Evolutionary conservation across 2,888 invertebrate genomes (phyloP).

Genomic region (Lepeophtheirus nordmannii): DNA sequence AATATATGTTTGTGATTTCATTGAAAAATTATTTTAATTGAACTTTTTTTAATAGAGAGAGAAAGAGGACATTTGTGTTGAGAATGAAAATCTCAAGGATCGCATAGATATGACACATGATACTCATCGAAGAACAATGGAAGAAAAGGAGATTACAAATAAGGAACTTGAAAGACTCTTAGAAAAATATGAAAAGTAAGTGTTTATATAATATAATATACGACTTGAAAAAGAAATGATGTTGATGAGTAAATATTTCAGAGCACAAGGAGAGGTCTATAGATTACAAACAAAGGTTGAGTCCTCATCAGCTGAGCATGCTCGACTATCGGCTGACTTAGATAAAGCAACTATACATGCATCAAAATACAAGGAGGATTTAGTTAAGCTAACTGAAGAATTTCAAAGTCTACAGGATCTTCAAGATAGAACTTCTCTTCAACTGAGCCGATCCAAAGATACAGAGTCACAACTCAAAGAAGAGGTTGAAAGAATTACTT

Average conservation of each 20-base stretch:
- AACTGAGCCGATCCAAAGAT: conserved; percentile 69
- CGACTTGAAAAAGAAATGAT: too few relatives aligned
- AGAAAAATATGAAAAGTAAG: conserved; percentile 46
- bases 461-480: conserved; percentile 73
- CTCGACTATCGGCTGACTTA: conserved; percentile 63
- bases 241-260: conserved; percentile 32
- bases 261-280: conserved; percentile 75
- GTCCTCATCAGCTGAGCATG: conserved; percentile 69
- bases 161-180: conserved; percentile 81
- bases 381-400: conserved; percentile 72
- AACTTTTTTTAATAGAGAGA: conserved; percentile 49
- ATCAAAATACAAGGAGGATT: conserved; percentile 65
- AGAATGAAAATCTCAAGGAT: conserved; percentile 70
- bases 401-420: conserved; percentile 67
- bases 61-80: conserved; percentile 65
- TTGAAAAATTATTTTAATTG: not conserved
- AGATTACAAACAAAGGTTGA: conserved; percentile 75
- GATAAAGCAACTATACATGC: conserved; percentile 66
- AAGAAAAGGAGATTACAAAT: conserved; percentile 71
- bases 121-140: conserved; percentile 39
- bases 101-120: conserved; percentile 74
- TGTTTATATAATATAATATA: not conserved
- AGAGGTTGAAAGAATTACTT: conserved; percentile 55
- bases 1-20: not conserved
- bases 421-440: conserved; percentile 69